phyloP scores from a whole-genome alignment of 2,113 vertebrate genomes.

The Thryonomys swinderianus region DNA sequence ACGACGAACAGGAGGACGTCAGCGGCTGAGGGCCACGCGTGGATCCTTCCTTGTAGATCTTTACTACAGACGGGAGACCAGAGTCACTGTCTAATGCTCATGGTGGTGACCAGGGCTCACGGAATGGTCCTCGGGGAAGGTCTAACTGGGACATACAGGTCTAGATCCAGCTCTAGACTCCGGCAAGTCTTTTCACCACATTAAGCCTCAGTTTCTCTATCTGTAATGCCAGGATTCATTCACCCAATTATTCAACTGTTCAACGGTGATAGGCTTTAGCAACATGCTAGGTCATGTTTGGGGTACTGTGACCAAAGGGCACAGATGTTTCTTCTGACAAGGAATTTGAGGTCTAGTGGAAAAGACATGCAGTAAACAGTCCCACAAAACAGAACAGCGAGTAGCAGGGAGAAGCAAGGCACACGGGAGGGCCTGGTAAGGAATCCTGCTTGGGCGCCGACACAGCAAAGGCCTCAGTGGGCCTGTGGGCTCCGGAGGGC shows the following conservation, averaged over 20 bases:
- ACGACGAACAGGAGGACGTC: neutral
- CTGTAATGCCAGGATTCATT: neutral
- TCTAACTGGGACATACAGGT: neutral
- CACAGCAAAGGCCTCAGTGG: neutral
- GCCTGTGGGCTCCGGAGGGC: neutral
- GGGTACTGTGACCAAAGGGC: neutral
- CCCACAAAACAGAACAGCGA: neutral
- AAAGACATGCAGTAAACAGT: neutral
- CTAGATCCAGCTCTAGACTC: neutral
- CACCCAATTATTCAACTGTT: neutral
- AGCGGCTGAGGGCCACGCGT: neutral
- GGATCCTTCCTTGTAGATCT: neutral
- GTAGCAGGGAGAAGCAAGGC: neutral
- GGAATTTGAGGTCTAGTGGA: neutral
- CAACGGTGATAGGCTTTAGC: neutral
- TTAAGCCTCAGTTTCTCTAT: constrained; percentile 7
- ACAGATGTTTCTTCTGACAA: neutral
- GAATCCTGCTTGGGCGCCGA: neutral
- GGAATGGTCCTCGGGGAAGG: neutral
- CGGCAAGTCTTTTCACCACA: neutral
- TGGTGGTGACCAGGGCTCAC: neutral
- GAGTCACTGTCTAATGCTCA: neutral
- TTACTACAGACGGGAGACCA: neutral
- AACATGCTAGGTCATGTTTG: neutral
- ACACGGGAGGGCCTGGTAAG: neutral